Conservation (phyloP, 2,113 vertebrate genomes). For the Catharus fuscescens region DNA sequence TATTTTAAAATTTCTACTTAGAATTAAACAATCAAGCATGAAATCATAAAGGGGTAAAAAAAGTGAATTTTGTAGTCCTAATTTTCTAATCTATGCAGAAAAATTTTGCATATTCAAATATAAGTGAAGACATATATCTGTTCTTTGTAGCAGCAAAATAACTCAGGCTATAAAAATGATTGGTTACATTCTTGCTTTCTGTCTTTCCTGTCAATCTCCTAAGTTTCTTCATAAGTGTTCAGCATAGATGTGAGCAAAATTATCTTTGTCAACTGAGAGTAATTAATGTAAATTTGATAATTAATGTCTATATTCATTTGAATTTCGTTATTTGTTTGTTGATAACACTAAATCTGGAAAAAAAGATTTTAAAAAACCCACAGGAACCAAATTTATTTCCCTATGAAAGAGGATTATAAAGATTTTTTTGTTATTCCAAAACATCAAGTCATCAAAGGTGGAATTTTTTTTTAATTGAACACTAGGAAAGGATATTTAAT, state of each 20-base stretch:
- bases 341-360: background rate
- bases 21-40: background rate
- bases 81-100: background rate
- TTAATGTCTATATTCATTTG: background rate
- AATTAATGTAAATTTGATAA: background rate
- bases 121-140: background rate
- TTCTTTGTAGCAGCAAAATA: background rate
- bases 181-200: background rate
- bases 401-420: background rate
- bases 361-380: rapidly evolving
- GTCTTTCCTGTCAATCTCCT: background rate
- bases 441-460: background rate
- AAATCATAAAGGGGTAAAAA: background rate
- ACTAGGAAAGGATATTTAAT: background rate
- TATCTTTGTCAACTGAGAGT: background rate
- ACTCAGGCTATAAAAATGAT: background rate
- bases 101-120: background rate
- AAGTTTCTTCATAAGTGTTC: background rate
- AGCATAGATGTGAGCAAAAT: background rate
- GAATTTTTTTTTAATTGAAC: background rate
- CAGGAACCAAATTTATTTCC: background rate
- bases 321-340: background rate
- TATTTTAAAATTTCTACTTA: background rate
- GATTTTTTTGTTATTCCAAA: background rate
- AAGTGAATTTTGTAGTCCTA: background rate